phyloP scores from a whole-genome alignment of 1,140 invertebrate species.

The Drosophila insularis region DNA sequence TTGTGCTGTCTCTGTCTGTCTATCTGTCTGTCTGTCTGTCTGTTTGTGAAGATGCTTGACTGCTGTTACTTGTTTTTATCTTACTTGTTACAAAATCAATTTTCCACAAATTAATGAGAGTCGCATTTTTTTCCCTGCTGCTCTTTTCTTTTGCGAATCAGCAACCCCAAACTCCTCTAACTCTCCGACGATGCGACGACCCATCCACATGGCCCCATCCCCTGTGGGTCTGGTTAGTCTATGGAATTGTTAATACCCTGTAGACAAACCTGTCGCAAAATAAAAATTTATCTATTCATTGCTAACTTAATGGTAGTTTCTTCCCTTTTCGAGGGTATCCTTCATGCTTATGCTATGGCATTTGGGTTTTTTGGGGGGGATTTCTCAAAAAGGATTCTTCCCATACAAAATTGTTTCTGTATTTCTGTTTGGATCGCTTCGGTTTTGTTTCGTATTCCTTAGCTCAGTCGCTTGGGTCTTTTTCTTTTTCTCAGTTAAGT shows the following conservation, averaged over 20 bases:
- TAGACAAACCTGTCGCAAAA: too few relatives aligned
- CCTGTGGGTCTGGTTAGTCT: not conserved
- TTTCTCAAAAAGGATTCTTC: slow-evolving; percentile 67
- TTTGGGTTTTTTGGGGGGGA: slow-evolving; percentile 27
- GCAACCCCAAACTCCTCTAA: not conserved
- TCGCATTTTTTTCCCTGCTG: slow-evolving; percentile 51
- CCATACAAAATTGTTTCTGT: slow-evolving; percentile 54
- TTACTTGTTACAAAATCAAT: slow-evolving; percentile 58
- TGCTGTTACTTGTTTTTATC: slow-evolving; percentile 18
- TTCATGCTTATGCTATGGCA: slow-evolving; percentile 15
- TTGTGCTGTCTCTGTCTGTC: not conserved
- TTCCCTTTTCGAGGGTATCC: slow-evolving; percentile 4
- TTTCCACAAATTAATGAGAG: slow-evolving; percentile 64
- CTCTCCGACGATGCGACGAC: not conserved
- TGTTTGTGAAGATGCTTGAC: slow-evolving; percentile 5
- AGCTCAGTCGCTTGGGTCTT: not conserved
- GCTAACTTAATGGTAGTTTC: too few relatives aligned
- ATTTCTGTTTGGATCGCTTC: not conserved
- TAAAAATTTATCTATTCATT: too few relatives aligned
- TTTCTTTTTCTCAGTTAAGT: slow-evolving; percentile 8
- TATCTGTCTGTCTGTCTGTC: not conserved
- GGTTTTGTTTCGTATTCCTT: slow-evolving; percentile 6
- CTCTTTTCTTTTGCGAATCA: slow-evolving; percentile 36
- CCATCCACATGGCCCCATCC: not conserved
- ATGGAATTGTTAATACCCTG: not conserved